Evolutionary conservation across 2,797 vertebrate genomes (phyloP).

Genomic region (Coregonus sp.): DNA sequence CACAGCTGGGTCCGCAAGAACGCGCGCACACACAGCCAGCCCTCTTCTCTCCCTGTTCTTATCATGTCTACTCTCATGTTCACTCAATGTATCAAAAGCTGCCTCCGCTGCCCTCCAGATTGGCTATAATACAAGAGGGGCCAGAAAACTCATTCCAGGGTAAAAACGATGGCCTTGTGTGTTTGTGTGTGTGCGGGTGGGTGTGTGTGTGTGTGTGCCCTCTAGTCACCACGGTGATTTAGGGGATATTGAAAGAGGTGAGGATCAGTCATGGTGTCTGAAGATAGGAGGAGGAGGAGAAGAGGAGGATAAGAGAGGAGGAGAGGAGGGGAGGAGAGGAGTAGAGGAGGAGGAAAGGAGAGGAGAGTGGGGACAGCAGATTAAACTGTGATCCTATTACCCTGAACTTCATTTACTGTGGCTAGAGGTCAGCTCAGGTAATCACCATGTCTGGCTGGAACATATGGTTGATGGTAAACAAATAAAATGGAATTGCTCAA

Average conservation of each 20-base stretch:
- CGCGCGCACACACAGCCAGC: constrained; percentile 21
- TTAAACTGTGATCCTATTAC: constrained; percentile 45
- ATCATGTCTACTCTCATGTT: constrained; percentile 67
- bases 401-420: constrained; percentile 60
- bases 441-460: background rate
- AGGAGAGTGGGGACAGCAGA: constrained; percentile 39
- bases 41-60: constrained; percentile 24
- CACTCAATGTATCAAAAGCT: constrained; percentile 73
- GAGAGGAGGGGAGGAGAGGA: background rate
- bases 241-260: constrained; percentile 52
- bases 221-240: constrained; percentile 58
- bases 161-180: constrained; percentile 33
- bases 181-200: background rate
- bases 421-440: constrained; percentile 3
- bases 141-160: constrained; percentile 62
- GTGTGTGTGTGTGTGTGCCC: constrained; percentile 18
- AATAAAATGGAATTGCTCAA: too few relatives aligned
- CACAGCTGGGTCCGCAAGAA: constrained; percentile 11
- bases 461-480: too few relatives aligned
- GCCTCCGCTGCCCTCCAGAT: constrained; percentile 45
- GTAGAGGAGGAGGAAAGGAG: background rate
- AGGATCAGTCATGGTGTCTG: constrained; percentile 51
- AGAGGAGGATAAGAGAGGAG: background rate
- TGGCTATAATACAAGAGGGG: constrained; percentile 42
- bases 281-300: background rate